phyloP scores from a whole-genome alignment of 2,113 vertebrate species.

The Petrocephalus microphthalmus region DNA sequence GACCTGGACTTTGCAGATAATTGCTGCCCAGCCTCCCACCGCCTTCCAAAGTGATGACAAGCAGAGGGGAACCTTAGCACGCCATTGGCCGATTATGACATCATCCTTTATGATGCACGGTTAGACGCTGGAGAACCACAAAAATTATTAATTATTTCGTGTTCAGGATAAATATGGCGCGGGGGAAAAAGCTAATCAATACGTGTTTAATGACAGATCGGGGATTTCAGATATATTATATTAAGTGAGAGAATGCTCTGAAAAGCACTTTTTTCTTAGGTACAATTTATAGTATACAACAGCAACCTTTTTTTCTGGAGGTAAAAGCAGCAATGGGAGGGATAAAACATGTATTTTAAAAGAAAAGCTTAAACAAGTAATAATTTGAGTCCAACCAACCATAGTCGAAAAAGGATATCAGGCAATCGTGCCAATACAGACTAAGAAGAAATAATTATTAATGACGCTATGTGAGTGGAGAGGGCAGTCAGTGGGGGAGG shows the following conservation, averaged over 20 bases:
- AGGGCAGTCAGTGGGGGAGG: not conserved
- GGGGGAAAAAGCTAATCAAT: not conserved
- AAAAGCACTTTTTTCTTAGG: not conserved
- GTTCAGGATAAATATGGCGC: not conserved
- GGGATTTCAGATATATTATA: not conserved
- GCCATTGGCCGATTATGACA: conserved; percentile 7
- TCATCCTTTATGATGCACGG: not conserved
- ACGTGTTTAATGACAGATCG: not conserved
- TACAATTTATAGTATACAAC: not conserved
- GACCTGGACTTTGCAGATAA: not conserved
- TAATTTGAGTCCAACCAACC: not conserved
- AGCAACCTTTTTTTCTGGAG: not conserved
- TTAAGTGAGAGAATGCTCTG: not conserved
- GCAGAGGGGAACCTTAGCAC: not conserved
- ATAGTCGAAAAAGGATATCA: not conserved
- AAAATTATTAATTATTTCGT: not conserved
- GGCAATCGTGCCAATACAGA: not conserved
- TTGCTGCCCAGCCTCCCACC: not conserved
- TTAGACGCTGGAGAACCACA: not conserved
- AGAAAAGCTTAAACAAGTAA: not conserved
- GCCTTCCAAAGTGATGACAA: not conserved
- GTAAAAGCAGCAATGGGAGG: not conserved
- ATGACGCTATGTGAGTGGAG: not conserved
- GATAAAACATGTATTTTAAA: not conserved
- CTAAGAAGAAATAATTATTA: not conserved